Conservation (phyloP, 2,113 vertebrate genomes). For the Hymenochirus boettgeri region DNA sequence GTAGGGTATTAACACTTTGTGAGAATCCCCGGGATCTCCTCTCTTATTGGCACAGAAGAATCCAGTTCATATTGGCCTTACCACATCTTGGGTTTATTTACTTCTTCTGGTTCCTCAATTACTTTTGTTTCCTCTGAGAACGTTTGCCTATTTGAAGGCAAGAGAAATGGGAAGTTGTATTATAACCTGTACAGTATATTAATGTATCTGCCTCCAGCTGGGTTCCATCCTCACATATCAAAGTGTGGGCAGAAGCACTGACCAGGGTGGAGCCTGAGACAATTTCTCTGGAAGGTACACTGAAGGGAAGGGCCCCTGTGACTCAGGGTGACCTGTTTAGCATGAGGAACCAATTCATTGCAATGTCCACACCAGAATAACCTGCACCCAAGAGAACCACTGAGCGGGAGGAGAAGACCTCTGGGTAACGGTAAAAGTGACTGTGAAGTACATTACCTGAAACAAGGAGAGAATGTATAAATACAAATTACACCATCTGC, state of each 20-base stretch:
- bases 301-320: conserved; percentile 50
- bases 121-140: not conserved
- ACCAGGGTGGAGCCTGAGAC: conserved; percentile 47
- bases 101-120: not conserved
- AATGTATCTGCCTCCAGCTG: conserved; percentile 53
- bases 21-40: not conserved
- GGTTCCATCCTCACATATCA: conserved; percentile 59
- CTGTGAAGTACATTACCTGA: conserved; percentile 67
- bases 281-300: conserved; percentile 52
- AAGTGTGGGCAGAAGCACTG: conserved; percentile 49
- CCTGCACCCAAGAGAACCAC: conserved; percentile 68
- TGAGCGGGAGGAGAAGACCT: conserved; percentile 58
- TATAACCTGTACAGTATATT: conserved; percentile 75
- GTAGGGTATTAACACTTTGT: no score
- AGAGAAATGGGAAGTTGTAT: conserved; percentile 64
- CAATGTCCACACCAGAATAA: conserved; percentile 70
- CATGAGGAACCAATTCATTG: conserved; percentile 55
- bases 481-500: no score
- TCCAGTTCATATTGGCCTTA: no score
- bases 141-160: not conserved
- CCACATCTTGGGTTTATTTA: no score
- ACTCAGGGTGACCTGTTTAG: conserved; percentile 63
- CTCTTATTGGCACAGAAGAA: no score
- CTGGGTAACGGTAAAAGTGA: conserved; percentile 61
- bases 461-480: not conserved